phyloP scores from a whole-genome alignment of 2,888 invertebrate species.

The Physocephala rufipes region DNA sequence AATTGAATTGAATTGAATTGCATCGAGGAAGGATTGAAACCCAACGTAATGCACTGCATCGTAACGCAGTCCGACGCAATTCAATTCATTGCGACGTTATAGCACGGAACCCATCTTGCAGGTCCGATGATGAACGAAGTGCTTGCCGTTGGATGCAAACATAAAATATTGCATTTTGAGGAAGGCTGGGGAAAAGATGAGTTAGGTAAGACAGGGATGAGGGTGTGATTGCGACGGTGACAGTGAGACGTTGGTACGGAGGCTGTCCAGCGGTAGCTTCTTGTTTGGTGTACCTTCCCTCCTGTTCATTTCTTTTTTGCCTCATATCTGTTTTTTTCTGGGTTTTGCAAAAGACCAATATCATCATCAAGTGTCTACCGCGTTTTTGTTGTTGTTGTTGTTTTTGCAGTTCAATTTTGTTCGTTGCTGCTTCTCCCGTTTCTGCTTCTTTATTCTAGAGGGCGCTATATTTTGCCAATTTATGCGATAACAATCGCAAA shows the following conservation, averaged over 20 bases:
- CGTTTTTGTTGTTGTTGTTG: constrained; percentile 16
- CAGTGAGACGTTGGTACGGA: neutral
- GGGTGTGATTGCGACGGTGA: neutral
- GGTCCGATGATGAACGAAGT: too few relatives aligned
- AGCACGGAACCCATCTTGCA: too few relatives aligned
- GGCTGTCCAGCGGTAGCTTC: neutral
- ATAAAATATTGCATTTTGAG: constrained; percentile 7
- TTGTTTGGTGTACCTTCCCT: neutral
- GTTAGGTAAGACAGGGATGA: neutral
- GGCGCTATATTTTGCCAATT: constrained; percentile 43
- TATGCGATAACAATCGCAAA: constrained; percentile 45
- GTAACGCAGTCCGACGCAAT: constrained; percentile 13
- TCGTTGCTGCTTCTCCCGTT: constrained; percentile 14
- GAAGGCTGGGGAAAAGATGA: neutral
- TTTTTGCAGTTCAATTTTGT: neutral
- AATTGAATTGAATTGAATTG: constrained; percentile 33
- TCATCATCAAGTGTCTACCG: constrained; percentile 25
- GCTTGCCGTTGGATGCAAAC: neutral
- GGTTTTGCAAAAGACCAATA: constrained; percentile 1
- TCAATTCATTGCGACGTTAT: neutral
- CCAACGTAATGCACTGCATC: constrained; percentile 11
- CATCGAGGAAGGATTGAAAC: constrained; percentile 16
- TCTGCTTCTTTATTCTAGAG: constrained; percentile 26
- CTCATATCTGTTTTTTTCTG: constrained; percentile 14
- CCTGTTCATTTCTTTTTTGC: constrained; percentile 17